Conservation (phyloP, 2,888 invertebrate genomes). For the Philhelius pedissequus region DNA sequence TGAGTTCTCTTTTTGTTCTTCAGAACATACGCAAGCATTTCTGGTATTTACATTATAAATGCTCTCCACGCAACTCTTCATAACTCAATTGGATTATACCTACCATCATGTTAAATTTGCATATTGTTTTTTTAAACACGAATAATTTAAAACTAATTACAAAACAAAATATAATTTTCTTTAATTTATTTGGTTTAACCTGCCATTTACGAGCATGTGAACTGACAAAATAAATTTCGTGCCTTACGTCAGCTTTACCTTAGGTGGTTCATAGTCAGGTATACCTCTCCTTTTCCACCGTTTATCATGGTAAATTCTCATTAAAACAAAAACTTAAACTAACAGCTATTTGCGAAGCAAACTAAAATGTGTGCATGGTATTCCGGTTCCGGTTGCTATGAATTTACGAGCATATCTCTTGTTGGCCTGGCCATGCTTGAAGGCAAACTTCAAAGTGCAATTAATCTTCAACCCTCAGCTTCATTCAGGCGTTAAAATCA, state of each 20-base stretch:
- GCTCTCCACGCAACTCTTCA: not conserved
- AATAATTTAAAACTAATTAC: not conserved
- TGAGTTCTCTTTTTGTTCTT: too few species aligned
- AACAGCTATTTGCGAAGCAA: not conserved
- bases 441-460: slow-evolving; percentile 37
- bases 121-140: not conserved
- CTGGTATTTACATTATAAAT: too few species aligned
- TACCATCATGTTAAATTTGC: not conserved
- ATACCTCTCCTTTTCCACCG: too few species aligned
- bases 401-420: not conserved
- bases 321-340: not conserved
- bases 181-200: not conserved
- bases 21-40: too few species aligned
- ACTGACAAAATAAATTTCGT: not conserved
- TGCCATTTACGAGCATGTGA: not conserved
- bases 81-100: not conserved
- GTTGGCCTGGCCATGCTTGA: slow-evolving; percentile 14
- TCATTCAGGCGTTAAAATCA: slow-evolving; percentile 42
- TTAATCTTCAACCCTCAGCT: slow-evolving; percentile 54
- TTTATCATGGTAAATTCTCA: not conserved
- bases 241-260: not conserved
- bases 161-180: not conserved
- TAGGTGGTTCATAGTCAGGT: too few species aligned
- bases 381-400: not conserved
- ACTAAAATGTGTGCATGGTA: not conserved